Percentiles rank a stretch among this genome's conserved stretches.
Conservation (phyloP, 2,888 invertebrate species). For the Xylocampa areola region DNA sequence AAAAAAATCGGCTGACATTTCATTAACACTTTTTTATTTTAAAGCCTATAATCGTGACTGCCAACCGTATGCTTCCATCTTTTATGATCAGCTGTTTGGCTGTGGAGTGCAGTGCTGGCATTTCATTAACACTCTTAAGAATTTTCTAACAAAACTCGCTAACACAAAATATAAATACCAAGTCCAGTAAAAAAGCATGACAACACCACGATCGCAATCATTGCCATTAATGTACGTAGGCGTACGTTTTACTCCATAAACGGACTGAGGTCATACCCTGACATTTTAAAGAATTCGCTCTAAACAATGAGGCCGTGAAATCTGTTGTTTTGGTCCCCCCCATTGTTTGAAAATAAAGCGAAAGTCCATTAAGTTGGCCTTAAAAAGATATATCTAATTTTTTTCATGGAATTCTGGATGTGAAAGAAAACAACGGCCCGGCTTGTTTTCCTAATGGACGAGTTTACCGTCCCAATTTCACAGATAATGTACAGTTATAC, state of each 20-base stretch:
- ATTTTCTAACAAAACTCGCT: conserved; percentile 14
- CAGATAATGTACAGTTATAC: conserved; percentile 7
- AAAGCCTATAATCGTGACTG: too few relatives aligned
- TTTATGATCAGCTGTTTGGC: too few relatives aligned
- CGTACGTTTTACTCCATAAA: conserved; percentile 47
- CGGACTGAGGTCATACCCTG: conserved; percentile 62
- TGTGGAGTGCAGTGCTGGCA: too few relatives aligned
- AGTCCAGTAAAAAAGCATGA: conserved; percentile 39
- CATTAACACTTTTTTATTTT: too few relatives aligned
- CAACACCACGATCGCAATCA: conserved; percentile 53
- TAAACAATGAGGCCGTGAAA: conserved; percentile 57
- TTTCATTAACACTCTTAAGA: conserved; percentile 2
- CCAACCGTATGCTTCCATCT: too few relatives aligned
- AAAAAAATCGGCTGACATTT: too few relatives aligned
- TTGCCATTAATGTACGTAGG: conserved; percentile 50
- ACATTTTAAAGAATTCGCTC: conserved; percentile 64
- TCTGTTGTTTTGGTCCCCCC: conserved; percentile 49
- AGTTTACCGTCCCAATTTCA: conserved; percentile 24
- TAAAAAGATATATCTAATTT: conserved; percentile 48
- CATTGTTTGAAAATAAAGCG: conserved; percentile 45
- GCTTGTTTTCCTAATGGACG: conserved; percentile 25
- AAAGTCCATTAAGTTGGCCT: conserved; percentile 49
- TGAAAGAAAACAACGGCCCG: conserved; percentile 35
- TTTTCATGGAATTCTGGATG: conserved; percentile 32
- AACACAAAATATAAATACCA: conserved; percentile 44